Percentiles rank a stretch among this genome's conserved stretches.
Conservation (phyloP, 2,888 invertebrate genomes). For the Molanna angustata region DNA sequence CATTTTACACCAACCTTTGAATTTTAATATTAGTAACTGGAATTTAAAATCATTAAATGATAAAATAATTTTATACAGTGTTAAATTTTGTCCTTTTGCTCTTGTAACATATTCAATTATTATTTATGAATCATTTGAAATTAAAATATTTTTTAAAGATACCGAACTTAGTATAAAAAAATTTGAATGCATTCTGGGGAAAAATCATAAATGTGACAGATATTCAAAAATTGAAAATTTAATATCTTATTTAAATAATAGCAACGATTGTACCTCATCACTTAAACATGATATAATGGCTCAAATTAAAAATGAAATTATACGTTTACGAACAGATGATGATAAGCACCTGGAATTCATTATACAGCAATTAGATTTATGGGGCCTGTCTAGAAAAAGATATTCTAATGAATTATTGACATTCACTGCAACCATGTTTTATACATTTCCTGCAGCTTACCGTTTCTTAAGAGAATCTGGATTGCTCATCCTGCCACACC, state of each 20-base stretch:
- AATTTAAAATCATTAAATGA: background rate
- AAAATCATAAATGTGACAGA: no score
- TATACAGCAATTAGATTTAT: background rate
- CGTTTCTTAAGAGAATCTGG: background rate
- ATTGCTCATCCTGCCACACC: background rate
- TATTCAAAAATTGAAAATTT: background rate
- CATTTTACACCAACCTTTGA: no score
- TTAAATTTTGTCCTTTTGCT: no score
- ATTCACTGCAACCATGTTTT: background rate
- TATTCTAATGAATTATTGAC: background rate
- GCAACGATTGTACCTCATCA: background rate
- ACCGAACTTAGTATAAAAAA: no score
- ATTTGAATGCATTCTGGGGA: no score
- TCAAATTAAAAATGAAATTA: background rate
- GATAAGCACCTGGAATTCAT: background rate
- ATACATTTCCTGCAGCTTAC: background rate
- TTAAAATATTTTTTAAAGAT: no score
- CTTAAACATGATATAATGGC: background rate
- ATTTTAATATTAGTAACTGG: background rate
- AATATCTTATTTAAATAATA: background rate
- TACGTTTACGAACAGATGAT: background rate
- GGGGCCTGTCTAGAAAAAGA: background rate
- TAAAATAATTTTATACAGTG: background rate
- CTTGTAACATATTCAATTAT: background rate
- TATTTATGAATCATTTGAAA: background rate